A percentile compares a stretch with the other conserved stretches of the same genome.
phyloP scores from a whole-genome alignment of 2,113 vertebrate species.

The Bubo bubo region DNA sequence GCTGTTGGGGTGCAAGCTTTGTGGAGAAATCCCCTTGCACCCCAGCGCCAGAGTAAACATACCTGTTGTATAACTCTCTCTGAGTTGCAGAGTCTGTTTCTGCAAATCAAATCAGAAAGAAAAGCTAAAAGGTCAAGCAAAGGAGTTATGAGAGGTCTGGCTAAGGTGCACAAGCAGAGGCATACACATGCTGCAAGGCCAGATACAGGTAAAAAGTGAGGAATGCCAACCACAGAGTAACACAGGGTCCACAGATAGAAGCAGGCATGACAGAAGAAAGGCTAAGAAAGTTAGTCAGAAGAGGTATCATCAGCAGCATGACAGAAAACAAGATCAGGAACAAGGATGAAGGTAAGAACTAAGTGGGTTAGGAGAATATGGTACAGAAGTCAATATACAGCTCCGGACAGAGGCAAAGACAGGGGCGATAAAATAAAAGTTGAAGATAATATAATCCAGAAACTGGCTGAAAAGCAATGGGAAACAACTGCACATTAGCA shows the following conservation, averaged over 20 bases:
- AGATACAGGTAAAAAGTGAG: not conserved
- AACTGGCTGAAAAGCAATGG: not conserved
- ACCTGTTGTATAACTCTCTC: too few relatives aligned
- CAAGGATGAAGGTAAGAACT: not conserved
- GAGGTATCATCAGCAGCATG: not conserved
- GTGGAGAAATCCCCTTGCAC: too few relatives aligned
- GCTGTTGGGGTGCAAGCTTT: too few relatives aligned
- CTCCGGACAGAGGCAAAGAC: not conserved
- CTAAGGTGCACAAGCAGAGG: not conserved
- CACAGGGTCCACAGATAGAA: not conserved
- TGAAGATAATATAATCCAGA: not conserved
- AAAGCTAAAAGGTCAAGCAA: not conserved
- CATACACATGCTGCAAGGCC: not conserved
- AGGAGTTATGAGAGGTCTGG: not conserved
- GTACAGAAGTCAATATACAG: not conserved
- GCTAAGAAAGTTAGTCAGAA: not conserved
- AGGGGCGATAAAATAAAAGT: not conserved
- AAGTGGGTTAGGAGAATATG: not conserved
- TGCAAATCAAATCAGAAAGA: not conserved
- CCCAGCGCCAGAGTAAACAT: too few relatives aligned
- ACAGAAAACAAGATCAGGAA: not conserved
- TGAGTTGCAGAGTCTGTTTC: too few relatives aligned
- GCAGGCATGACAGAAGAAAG: not conserved
- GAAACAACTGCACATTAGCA: not conserved
- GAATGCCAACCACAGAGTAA: not conserved